Evolutionary conservation across 2,888 invertebrate species (phyloP).

Genomic region (Acheta domesticus): DNA sequence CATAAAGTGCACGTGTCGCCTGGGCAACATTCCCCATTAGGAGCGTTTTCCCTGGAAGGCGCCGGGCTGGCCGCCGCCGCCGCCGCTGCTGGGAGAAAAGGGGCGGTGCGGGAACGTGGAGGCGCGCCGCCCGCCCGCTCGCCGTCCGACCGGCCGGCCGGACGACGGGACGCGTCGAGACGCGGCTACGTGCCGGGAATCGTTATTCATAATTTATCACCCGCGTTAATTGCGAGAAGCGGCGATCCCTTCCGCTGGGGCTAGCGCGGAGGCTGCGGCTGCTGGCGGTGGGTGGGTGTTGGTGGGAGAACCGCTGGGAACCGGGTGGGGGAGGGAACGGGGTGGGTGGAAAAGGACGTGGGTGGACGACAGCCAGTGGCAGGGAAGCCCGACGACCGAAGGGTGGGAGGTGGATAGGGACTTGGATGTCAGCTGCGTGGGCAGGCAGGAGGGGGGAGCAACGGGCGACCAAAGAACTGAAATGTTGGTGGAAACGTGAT

Average conservation of each 20-base stretch:
- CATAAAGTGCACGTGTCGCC: no score
- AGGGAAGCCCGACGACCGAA: neutral
- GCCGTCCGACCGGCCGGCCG: neutral
- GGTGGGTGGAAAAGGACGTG: neutral
- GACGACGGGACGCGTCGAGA: neutral
- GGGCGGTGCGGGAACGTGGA: no score
- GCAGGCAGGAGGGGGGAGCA: no score
- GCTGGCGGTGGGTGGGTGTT: neutral
- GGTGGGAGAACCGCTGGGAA: neutral
- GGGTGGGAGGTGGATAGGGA: neutral
- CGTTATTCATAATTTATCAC: constrained; percentile 7
- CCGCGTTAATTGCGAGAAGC: constrained; percentile 18
- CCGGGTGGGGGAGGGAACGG: neutral
- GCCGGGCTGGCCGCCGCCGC: no score
- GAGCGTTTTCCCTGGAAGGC: no score
- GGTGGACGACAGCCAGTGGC: neutral
- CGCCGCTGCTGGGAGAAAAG: no score
- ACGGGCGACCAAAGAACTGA: no score
- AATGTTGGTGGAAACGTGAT: no score
- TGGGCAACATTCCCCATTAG: no score
- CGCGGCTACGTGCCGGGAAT: neutral
- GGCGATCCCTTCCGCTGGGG: neutral
- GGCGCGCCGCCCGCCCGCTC: neutral
- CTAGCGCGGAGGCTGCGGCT: neutral
- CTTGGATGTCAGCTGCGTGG: no score